These are phyloP conservation scores for Nerophis lumbriciformis DNA, from an alignment of 2,113 vertebrate species.

Conservation along the genomic window DNA sequence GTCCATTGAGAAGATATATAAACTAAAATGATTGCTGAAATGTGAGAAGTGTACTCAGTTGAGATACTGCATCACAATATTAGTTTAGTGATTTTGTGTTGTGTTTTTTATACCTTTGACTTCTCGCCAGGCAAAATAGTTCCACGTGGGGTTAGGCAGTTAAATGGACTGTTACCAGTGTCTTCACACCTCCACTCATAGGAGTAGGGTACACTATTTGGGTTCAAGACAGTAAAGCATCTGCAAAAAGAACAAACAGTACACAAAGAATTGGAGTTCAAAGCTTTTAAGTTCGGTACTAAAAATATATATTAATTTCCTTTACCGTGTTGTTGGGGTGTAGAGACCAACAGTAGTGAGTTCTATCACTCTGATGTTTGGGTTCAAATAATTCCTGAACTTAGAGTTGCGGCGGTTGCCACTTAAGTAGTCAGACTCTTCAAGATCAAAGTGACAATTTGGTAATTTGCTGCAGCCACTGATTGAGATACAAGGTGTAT, in stretches of 20 bases:
- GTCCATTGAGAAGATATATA: too few relatives aligned
- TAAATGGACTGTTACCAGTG: conserved; percentile 62
- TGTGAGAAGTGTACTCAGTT: too few relatives aligned
- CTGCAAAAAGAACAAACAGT: conserved; percentile 55
- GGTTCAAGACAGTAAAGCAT: conserved; percentile 80
- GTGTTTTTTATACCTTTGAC: conserved; percentile 68
- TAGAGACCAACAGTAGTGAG: conserved; percentile 71
- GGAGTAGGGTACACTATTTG: conserved; percentile 73
- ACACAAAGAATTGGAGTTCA: not conserved
- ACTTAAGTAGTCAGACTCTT: conserved; percentile 80
- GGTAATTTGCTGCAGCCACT: conserved; percentile 76
- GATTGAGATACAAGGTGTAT: conserved; percentile 63
- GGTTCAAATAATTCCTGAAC: conserved; percentile 55
- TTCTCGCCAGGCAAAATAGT: conserved; percentile 76
- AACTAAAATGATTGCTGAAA: too few relatives aligned
- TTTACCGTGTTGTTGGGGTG: conserved; percentile 66
- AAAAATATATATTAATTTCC: not conserved
- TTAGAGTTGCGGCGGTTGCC: conserved; percentile 51
- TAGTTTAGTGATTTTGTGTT: too few relatives aligned
- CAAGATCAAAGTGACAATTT: conserved; percentile 80
- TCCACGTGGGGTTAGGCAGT: conserved; percentile 75
- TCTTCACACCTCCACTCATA: conserved; percentile 82
- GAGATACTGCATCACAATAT: too few relatives aligned
- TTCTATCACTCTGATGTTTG: conserved; percentile 77
- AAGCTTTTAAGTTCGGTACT: not conserved